Evolutionary conservation across 1,140 invertebrate genomes (phyloP).

Genomic region (Drosophila chauvacae): DNA sequence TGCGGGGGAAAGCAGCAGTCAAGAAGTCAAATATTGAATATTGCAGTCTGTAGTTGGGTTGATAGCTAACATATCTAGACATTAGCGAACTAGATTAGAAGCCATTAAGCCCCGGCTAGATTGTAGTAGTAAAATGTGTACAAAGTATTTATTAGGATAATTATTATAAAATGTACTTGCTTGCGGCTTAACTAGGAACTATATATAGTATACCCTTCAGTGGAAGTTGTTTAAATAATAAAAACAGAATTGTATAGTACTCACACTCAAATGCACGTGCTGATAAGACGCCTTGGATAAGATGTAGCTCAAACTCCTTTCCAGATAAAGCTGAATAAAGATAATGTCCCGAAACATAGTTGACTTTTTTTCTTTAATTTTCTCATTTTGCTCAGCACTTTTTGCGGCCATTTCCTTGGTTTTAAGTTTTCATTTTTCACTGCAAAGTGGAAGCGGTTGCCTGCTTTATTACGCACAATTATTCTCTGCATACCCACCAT

Average conservation of each 20-base stretch:
- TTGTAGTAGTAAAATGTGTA: background rate
- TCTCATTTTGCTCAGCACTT: background rate
- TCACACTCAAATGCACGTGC: slow-evolving; percentile 2
- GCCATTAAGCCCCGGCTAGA: background rate
- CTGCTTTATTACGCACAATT: slow-evolving; percentile 49
- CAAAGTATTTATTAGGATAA: slow-evolving; percentile 6
- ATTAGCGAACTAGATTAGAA: slow-evolving; percentile 1
- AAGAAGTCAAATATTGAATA: slow-evolving; percentile 17
- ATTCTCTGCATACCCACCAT: slow-evolving; percentile 40
- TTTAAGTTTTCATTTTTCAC: slow-evolving; percentile 16
- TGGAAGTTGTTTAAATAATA: background rate
- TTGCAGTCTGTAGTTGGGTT: slow-evolving; percentile 1
- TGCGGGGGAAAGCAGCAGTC: background rate
- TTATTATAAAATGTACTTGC: background rate
- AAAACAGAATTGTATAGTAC: background rate
- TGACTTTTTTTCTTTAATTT: slow-evolving; percentile 4
- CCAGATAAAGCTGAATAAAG: slow-evolving; percentile 3
- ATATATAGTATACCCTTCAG: background rate
- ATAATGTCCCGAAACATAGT: background rate
- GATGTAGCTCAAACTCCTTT: background rate
- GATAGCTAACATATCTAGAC: slow-evolving; percentile 10
- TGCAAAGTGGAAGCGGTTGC: slow-evolving; percentile 38
- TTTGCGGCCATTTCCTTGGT: background rate
- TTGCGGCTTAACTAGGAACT: background rate
- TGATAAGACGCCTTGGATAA: slow-evolving; percentile 5